Evolutionary conservation across 2,113 vertebrate species (phyloP), one percentile per base, ranked within the genome.

Genomic region (Laterallus jamaicensis): DNA sequence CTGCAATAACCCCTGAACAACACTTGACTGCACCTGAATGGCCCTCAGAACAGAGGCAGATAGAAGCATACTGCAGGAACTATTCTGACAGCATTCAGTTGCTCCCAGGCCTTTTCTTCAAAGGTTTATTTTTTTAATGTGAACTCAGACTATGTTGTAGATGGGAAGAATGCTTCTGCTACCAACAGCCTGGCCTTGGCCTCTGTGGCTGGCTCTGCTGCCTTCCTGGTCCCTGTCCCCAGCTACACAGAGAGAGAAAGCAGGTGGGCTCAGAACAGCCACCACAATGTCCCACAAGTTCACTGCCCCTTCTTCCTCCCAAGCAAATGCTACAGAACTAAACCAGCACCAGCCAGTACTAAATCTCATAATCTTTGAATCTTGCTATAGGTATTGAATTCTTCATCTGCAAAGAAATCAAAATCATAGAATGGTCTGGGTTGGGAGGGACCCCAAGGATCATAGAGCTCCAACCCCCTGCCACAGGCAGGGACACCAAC

Each of bases 11-110:
- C 81, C 69, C 69, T 71, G 56, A 86, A 52, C 0, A 0, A 62
- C 73, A 50, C 77, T 89, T 91, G 84, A 68, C 80, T 93, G 81
- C 73, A 93, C 91, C 89, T 89, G 93, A 89, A 92, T 77, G 69
- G 81, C 60, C 24, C 86, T 93, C 39, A 12, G 39, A 71, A 63
- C 42, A 81, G 55, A 82, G 54, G 76, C 86, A 86, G 64, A 35
- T 74, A 50, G 82, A 77, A 88, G 35, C 44, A 13, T n/a, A 40
- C 77, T 86, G 71, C 3, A 8, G 59, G 83, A 92, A 52, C 88
- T 50, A 4, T 75, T 82, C 56, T 44, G 54, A 81, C 47, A 87
- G 58, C 68, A 20, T 0, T 32, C 56, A 89, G 62, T 85, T 91
- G 81, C 74, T 93, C 81, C 60, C 52, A 85, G 10, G 70, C 29